Evolutionary conservation across 2,888 invertebrate species (phyloP).

Genomic region (Tetragonisca angustula): DNA sequence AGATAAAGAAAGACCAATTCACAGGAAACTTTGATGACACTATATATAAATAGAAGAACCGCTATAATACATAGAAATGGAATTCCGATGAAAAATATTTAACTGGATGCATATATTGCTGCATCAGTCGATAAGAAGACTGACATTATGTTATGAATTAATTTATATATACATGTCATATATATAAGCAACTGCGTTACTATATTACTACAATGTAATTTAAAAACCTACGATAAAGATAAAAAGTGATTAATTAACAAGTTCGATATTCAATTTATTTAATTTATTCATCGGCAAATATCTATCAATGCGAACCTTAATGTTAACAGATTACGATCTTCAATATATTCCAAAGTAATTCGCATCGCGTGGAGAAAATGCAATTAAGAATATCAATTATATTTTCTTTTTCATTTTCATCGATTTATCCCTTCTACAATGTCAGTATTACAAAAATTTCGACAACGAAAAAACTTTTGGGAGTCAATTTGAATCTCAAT

Average conservation of each 20-base stretch:
- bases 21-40: background rate
- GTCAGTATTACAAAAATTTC: background rate
- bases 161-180: background rate
- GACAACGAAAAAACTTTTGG: background rate
- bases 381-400: slow-evolving; percentile 50
- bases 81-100: background rate
- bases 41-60: background rate
- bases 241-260: no score
- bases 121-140: background rate
- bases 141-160: background rate
- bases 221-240: background rate
- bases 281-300: no score
- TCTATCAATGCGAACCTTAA: background rate
- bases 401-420: background rate
- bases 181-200: background rate
- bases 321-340: slow-evolving; percentile 43
- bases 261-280: no score
- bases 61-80: background rate
- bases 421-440: background rate
- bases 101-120: background rate
- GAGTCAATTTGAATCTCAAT: background rate
- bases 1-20: background rate
- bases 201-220: background rate
- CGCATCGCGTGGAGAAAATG: slow-evolving; percentile 50
- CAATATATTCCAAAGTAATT: slow-evolving; percentile 52